phyloP scores from a whole-genome alignment of 2,113 vertebrate species.

The mouse (Mus musculus) region GRCm39 chr2:75034501-75035000 shows the following conservation, averaged over 20 bases:
- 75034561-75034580: constrained; percentile 1
- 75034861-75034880: neutral
- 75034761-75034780: neutral
- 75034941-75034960: neutral
- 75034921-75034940: constrained; percentile 2
- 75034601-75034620: neutral
- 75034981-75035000: neutral
- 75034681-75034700: neutral
- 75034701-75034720: neutral
- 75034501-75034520: constrained; percentile 11
- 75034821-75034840: neutral
- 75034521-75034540: constrained; percentile 28
- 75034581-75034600: neutral
- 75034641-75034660: neutral
- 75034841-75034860: neutral
- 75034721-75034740: neutral
- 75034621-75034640: neutral
- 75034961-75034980: neutral
- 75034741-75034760: neutral
- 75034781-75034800: neutral
- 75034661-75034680: neutral
- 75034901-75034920: neutral
- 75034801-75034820: neutral
- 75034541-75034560: neutral
- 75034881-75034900: neutral